A percentile compares a stretch with the other conserved stretches of the same genome.
These are phyloP conservation scores for Platynereis dumerilii DNA, from an alignment of 2,888 invertebrate species.

Conservation along the genomic window DNA sequence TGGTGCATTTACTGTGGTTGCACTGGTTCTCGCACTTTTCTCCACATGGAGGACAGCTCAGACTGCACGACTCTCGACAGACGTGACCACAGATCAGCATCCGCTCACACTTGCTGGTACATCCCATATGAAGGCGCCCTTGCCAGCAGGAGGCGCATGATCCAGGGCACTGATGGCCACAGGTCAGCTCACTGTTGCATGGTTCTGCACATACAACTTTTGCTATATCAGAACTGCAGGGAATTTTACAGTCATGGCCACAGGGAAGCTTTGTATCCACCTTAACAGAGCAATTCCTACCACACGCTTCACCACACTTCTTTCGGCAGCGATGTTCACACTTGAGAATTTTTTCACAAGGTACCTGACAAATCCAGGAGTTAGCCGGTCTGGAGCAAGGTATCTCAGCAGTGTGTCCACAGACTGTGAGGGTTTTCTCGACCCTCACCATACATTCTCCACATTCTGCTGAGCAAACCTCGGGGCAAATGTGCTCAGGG, in stretches of 20 bases:
- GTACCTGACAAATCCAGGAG: constrained; percentile 42
- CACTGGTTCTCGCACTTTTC: constrained; percentile 59
- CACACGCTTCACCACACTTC: constrained; percentile 63
- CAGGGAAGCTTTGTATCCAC: constrained; percentile 66
- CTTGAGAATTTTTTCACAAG: constrained; percentile 61
- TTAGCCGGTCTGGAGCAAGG: constrained; percentile 41
- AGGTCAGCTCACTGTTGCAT: constrained; percentile 41
- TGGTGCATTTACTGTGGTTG: constrained; percentile 50
- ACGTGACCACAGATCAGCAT: constrained; percentile 65
- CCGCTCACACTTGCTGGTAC: constrained; percentile 68
- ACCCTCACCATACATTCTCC: constrained; percentile 44
- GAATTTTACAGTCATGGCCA: constrained; percentile 65
- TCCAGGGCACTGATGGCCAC: constrained; percentile 49
- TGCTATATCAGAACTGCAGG: constrained; percentile 62
- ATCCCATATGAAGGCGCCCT: constrained; percentile 71
- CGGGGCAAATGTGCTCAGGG: constrained; percentile 41
- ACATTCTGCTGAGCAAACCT: constrained; percentile 43
- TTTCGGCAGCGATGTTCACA: constrained; percentile 67
- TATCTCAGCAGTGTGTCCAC: constrained; percentile 48
- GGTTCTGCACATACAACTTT: constrained; percentile 55
- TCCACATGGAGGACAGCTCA: constrained; percentile 60
- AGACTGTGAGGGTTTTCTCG: constrained; percentile 44
- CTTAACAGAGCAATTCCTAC: constrained; percentile 54
- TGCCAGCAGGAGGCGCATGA: constrained; percentile 67
- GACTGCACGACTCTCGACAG: constrained; percentile 57